Evolutionary conservation across 23 tunicate genomes (phyloP).

Genomic region (Trididemnum miniatum): DNA sequence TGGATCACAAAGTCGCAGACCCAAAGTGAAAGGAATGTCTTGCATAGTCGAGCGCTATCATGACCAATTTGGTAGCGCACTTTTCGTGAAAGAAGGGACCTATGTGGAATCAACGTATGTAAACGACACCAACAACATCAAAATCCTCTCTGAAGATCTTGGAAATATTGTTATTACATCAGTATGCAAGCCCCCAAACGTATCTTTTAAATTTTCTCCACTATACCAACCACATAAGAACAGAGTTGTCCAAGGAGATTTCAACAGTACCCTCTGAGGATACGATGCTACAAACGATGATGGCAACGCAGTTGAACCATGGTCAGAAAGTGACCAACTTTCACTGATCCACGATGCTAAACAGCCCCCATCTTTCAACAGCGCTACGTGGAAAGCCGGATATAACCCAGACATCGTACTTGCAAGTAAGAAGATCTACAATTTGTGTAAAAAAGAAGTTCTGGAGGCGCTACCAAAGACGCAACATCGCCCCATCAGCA

Average conservation of each 20-base stretch:
- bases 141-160: not conserved
- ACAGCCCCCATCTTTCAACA: slow-evolving; percentile 13
- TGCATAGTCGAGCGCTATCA: not conserved
- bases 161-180: not conserved
- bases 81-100: not conserved
- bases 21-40: not conserved
- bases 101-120: not conserved
- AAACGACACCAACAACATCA: not conserved
- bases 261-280: slow-evolving; percentile 5
- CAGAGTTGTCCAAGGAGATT: not conserved
- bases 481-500: slow-evolving; percentile 25
- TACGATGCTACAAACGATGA: not conserved
- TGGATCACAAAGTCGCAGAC: not conserved
- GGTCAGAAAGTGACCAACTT: not conserved
- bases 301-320: slow-evolving; percentile 7
- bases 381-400: slow-evolving; percentile 10
- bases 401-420: slow-evolving; percentile 8
- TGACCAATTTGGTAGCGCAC: not conserved
- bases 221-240: not conserved
- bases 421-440: not conserved
- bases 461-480: slow-evolving; percentile 21
- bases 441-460: not conserved
- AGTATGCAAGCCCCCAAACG: not conserved
- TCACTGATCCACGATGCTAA: not conserved
- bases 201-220: not conserved